Evolutionary conservation across 2,888 invertebrate genomes (phyloP), one percentile per base, ranked within the genome.

Genomic region (Parnassius glacialis): DNA sequence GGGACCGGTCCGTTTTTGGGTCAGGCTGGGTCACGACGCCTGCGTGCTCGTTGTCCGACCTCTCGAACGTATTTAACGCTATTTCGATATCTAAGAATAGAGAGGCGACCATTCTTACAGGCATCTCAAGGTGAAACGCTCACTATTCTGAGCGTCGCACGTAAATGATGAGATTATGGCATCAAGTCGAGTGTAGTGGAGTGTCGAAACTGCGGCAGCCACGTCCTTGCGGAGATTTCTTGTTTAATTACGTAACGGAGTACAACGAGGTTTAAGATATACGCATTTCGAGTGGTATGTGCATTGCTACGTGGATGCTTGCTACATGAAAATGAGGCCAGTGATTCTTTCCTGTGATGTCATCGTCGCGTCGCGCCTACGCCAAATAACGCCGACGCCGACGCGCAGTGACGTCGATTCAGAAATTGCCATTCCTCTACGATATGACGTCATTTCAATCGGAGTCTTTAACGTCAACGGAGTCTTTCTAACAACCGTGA

Each of bases 11-110:
- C 78, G 85, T 84, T 90, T 90, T 90, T 90, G 87, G 90, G 90
- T 91, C 90, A 89, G 83, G 79, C 80, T 87, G 78, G 90, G 90
- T 91, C 90, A 90, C 79, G 84, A 84, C 90, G 90, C 90, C 85
- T 90, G 90, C 90, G 90, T 86, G 76, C 73, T 81, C 67, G 69
- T 72, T 71, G 75, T 74, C 74, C 75, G 75, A 80, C 81, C 83
- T 75, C 78, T 78, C 71, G 68, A 82, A 78, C 77, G 76, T 76
- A 83, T 81, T 81, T 83, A 80, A 79, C 76, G 78, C 78, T 81
- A 81, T 86, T 86, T 83, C 80, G 75, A 82, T 83, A 81, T 77
- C 81, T 78, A 83, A 84, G 82, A 86, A 84, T 86, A 86, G 87
- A 88, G 83, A 84, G 85, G 85, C 81, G 74, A 79, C 76, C 75